phyloP scores from a whole-genome alignment of 2,113 vertebrate genomes.

The Oryzias curvinotus region DNA sequence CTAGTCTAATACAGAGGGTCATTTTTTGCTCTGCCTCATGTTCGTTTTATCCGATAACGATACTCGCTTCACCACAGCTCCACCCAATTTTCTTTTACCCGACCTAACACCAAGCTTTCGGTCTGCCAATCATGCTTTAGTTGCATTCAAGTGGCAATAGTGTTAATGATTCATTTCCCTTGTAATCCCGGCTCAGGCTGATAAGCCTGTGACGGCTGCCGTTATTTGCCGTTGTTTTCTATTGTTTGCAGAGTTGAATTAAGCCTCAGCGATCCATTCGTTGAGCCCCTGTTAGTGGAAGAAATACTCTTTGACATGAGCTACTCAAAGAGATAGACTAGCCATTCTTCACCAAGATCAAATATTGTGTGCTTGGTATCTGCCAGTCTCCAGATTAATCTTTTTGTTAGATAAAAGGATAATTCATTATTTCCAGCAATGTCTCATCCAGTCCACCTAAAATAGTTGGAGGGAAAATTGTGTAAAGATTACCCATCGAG shows the following conservation, averaged over 20 bases:
- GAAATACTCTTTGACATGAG: constrained; percentile 51
- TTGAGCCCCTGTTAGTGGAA: constrained; percentile 55
- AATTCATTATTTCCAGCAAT: constrained; percentile 1
- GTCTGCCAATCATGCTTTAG: constrained; percentile 75
- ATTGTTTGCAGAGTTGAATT: constrained; percentile 77
- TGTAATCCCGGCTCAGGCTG: constrained; percentile 74
- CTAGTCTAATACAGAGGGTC: constrained; percentile 40
- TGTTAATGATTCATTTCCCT: constrained; percentile 77
- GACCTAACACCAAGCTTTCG: constrained; percentile 48
- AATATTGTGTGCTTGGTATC: constrained; percentile 39
- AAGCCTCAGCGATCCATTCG: constrained; percentile 67
- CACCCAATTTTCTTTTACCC: constrained; percentile 41
- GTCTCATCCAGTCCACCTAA: too few relatives aligned
- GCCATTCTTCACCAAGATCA: constrained; percentile 46
- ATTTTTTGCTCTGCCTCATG: constrained; percentile 49
- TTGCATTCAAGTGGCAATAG: constrained; percentile 72
- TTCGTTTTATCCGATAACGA: constrained; percentile 65
- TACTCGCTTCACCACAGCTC: constrained; percentile 57
- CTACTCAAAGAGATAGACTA: constrained; percentile 58
- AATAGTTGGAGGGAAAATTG: too few relatives aligned
- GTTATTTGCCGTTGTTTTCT: constrained; percentile 69
- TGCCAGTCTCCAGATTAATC: not conserved
- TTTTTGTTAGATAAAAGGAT: constrained; percentile 2
- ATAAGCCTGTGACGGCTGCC: constrained; percentile 71
- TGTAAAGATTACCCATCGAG: too few relatives aligned